phyloP scores from a whole-genome alignment of 2,888 invertebrate species.

The Hydroisotoma schaefferi region DNA sequence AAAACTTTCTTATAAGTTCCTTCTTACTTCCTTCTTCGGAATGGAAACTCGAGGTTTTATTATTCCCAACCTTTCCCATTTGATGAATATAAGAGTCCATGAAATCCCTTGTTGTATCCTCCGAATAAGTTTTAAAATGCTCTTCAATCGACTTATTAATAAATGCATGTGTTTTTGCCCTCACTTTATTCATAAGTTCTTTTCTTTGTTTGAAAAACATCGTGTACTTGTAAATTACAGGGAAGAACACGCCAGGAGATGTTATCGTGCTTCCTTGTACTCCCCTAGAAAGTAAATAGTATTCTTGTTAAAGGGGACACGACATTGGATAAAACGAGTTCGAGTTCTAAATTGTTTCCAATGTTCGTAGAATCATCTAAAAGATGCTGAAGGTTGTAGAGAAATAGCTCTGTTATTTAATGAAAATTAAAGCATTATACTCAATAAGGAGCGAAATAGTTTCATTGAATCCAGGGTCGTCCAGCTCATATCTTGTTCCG shows the following conservation, averaged over 20 bases:
- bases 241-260: constrained; percentile 22
- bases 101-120: constrained; percentile 26
- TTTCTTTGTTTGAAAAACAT: not conserved
- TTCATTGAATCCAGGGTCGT: constrained; percentile 32
- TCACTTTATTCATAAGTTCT: not conserved
- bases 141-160: constrained; percentile 21
- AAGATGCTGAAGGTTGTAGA: too few species aligned
- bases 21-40: constrained; percentile 36
- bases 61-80: constrained; percentile 18
- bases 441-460: constrained; percentile 25
- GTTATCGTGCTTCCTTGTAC: constrained; percentile 7
- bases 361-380: too few species aligned
- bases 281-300: constrained; percentile 3
- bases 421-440: constrained; percentile 17
- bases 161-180: constrained; percentile 14
- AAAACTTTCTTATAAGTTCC: not conserved
- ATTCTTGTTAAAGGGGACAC: not conserved
- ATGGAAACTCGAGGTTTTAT: constrained; percentile 25
- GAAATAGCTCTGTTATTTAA: constrained; percentile 3
- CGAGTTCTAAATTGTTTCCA: not conserved
- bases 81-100: constrained; percentile 35
- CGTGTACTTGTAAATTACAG: constrained; percentile 18
- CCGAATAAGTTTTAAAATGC: constrained; percentile 27
- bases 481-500: constrained; percentile 36
- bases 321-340: not conserved